A percentile compares a stretch with the other conserved stretches of the same genome.
Conservation (phyloP, 2,797 vertebrate genomes). For the Acanthurus lineatus region DNA sequence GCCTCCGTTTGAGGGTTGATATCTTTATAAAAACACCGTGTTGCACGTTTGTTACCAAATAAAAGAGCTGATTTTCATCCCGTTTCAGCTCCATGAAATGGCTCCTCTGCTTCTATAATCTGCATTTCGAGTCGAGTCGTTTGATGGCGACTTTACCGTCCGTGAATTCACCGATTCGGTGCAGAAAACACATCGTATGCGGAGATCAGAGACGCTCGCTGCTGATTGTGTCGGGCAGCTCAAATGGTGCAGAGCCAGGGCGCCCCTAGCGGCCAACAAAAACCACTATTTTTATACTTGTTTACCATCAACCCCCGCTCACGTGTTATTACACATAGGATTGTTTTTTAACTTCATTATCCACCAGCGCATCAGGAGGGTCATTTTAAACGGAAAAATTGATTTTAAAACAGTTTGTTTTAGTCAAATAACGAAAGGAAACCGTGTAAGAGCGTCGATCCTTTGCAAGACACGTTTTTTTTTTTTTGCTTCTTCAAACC, state of each 20-base stretch:
- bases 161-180: background rate
- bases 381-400: background rate
- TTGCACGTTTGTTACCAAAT: background rate
- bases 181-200: conserved; percentile 12
- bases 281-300: conserved; percentile 64
- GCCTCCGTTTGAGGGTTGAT: background rate
- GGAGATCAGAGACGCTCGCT: background rate
- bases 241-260: conserved; percentile 77
- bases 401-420: too few species aligned
- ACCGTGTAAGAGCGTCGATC: conserved; percentile 9
- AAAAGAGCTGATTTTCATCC: background rate
- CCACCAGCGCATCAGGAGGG: background rate
- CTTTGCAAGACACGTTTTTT: conserved; percentile 8
- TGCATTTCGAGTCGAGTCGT: background rate
- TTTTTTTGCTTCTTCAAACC: background rate
- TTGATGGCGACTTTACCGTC: background rate
- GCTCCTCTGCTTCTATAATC: background rate
- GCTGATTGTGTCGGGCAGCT: conserved; percentile 1
- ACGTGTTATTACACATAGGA: conserved; percentile 64
- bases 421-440: background rate
- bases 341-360: background rate
- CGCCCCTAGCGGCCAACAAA: conserved; percentile 72
- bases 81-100: too few species aligned
- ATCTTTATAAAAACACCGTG: background rate
- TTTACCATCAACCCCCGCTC: conserved; percentile 80